Evolutionary conservation across 1,140 invertebrate genomes (phyloP).

Genomic region (Polyergus mexicanus): DNA sequence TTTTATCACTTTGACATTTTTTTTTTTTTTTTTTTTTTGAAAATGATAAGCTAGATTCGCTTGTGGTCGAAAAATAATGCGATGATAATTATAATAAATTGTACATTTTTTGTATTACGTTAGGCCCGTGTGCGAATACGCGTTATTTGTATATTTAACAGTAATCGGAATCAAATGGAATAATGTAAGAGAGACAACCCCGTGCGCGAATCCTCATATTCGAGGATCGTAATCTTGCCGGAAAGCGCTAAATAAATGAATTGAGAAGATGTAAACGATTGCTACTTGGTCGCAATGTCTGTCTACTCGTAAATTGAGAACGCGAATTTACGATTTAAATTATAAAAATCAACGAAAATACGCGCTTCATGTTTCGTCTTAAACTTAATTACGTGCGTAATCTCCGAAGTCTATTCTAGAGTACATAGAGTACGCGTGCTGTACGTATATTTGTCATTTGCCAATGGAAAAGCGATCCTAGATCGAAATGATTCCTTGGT

Average conservation of each 20-base stretch:
- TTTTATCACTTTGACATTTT: slow-evolving; percentile 11
- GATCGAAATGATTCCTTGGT: not conserved
- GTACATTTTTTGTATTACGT: slow-evolving; percentile 55
- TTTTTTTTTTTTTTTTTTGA: not conserved
- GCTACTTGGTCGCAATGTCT: not conserved
- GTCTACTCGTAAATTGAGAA: not conserved
- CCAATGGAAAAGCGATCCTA: not conserved
- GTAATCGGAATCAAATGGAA: slow-evolving; percentile 19
- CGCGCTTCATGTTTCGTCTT: not conserved
- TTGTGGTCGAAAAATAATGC: slow-evolving; percentile 19
- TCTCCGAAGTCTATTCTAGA: not conserved
- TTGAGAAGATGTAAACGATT: not conserved
- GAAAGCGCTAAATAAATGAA: not conserved
- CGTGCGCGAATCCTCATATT: slow-evolving; percentile 13
- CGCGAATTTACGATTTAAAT: slow-evolving; percentile 10
- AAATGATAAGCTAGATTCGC: not conserved
- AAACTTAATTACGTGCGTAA: not conserved
- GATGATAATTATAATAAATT: slow-evolving; percentile 50
- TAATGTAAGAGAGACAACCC: slow-evolving; percentile 4
- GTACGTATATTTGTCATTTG: not conserved
- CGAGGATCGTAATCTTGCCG: slow-evolving; percentile 33
- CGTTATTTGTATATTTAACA: slow-evolving; percentile 58
- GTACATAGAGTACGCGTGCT: not conserved
- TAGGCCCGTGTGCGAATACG: slow-evolving; percentile 1
- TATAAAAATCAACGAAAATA: slow-evolving; percentile 9